These are phyloP conservation scores for Prietella phreatophila DNA, from an alignment of 2,113 vertebrate genomes.

Conservation along the genomic window DNA sequence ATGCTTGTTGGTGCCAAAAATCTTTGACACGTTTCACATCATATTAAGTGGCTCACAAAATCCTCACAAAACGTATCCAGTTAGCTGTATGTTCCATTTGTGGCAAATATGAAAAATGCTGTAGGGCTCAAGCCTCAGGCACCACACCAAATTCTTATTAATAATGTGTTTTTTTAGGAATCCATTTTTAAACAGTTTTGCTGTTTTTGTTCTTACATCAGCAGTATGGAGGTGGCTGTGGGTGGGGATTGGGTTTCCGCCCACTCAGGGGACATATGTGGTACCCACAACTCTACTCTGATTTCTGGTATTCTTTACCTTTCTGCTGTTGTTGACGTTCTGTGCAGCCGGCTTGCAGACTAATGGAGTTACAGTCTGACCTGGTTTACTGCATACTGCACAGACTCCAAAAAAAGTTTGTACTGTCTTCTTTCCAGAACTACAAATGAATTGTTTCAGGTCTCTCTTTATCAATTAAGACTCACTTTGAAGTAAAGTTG, in stretches of 20 bases:
- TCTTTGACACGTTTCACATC: background rate
- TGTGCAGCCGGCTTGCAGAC: background rate
- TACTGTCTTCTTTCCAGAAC: conserved; percentile 20
- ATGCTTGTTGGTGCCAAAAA: background rate
- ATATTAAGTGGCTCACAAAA: background rate
- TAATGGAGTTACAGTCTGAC: background rate
- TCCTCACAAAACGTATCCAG: background rate
- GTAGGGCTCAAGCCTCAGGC: background rate
- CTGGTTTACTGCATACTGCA: background rate
- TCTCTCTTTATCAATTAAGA: conserved; percentile 21
- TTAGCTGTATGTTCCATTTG: background rate
- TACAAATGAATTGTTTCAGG: conserved; percentile 7
- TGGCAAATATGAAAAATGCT: background rate
- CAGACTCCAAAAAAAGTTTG: background rate
- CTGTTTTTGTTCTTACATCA: conserved; percentile 1
- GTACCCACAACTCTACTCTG: conserved; percentile 10
- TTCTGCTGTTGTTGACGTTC: conserved; percentile 20
- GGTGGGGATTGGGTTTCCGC: conserved; percentile 2
- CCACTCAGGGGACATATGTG: background rate
- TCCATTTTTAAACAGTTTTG: background rate
- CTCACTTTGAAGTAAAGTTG: background rate
- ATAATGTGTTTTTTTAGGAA: background rate
- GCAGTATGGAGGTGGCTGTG: background rate
- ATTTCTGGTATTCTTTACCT: conserved; percentile 26
- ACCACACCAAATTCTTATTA: background rate